Evolutionary conservation across 1,140 invertebrate genomes (phyloP).

Genomic region (Berghia stephanieae): DNA sequence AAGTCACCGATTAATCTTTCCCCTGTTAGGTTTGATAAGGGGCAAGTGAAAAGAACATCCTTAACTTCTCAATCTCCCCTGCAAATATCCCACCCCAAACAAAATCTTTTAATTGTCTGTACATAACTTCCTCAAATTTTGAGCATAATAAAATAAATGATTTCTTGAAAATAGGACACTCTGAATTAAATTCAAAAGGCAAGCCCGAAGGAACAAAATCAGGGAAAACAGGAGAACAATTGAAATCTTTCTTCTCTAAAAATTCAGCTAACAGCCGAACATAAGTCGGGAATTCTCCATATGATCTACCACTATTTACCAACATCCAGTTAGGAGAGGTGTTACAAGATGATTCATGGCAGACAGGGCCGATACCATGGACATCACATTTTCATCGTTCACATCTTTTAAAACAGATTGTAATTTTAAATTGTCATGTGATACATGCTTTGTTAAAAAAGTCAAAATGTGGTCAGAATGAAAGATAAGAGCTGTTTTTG

Average conservation of each 20-base stretch:
- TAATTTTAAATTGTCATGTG: not conserved
- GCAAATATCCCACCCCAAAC: too few relatives aligned
- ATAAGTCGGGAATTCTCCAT: constrained; percentile 4
- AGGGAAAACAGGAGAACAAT: not conserved
- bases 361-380: not conserved
- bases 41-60: too few relatives aligned
- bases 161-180: too few relatives aligned
- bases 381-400: not conserved
- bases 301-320: not conserved
- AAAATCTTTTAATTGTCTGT: too few relatives aligned
- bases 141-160: too few relatives aligned
- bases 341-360: not conserved
- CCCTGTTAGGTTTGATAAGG: too few relatives aligned
- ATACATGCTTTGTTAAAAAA: not conserved
- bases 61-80: too few relatives aligned
- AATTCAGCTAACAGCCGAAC: not conserved
- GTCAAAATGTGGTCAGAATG: not conserved
- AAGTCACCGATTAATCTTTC: too few relatives aligned
- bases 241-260: not conserved
- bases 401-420: not conserved
- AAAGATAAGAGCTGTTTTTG: not conserved
- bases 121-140: too few relatives aligned
- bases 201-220: too few relatives aligned
- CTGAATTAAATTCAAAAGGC: too few relatives aligned
- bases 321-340: not conserved